Percentiles rank a stretch among this genome's conserved stretches.
Conservation (phyloP, 2,888 invertebrate species). For the Patella depressa region DNA sequence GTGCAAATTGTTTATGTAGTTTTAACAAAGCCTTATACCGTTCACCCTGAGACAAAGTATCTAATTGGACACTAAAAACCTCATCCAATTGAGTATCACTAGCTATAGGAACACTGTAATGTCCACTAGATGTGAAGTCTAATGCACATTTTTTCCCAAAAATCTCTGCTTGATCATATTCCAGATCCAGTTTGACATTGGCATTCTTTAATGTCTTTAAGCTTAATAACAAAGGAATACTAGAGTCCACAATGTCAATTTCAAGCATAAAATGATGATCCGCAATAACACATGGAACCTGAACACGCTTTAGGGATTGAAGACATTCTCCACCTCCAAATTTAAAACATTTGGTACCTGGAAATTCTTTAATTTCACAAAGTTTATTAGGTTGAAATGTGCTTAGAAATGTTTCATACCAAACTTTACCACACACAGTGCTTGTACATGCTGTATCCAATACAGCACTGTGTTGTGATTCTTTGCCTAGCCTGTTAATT, state of each 20-base stretch:
- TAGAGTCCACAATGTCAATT: conserved; percentile 3
- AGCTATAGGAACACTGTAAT: neutral
- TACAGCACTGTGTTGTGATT: neutral
- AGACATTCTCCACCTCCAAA: conserved; percentile 8
- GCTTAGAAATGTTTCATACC: conserved; percentile 3
- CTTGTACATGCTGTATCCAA: neutral
- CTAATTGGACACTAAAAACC: neutral
- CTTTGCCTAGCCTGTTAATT: neutral
- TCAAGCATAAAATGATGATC: neutral
- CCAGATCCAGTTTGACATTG: conserved; percentile 4
- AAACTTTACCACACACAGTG: neutral
- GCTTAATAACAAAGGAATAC: neutral
- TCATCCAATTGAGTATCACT: neutral
- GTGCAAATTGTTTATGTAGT: neutral
- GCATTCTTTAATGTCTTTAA: neutral
- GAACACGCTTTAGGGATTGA: neutral
- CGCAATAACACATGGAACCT: conserved; percentile 8
- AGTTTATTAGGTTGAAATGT: neutral
- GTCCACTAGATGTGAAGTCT: neutral
- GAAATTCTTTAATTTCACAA: no score
- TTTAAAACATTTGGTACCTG: conserved; percentile 7
- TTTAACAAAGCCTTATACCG: neutral
- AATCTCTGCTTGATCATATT: neutral
- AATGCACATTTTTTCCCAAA: neutral
- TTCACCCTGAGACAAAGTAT: neutral